These are phyloP conservation scores for Eufriesea mexicana DNA, from an alignment of 1,140 invertebrate genomes.

Conservation along the genomic window DNA sequence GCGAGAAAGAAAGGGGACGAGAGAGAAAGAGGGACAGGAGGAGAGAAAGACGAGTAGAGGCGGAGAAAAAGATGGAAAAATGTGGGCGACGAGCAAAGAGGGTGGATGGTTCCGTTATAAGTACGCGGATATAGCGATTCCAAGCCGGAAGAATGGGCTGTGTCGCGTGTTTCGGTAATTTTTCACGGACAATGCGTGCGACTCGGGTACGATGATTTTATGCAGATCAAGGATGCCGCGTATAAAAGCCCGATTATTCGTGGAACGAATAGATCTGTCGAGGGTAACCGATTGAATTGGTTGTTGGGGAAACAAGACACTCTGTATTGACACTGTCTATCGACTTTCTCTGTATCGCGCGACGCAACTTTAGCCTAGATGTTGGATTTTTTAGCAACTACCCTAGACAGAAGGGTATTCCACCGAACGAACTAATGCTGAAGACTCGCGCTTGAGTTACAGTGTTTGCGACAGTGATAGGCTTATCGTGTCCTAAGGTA, in stretches of 20 bases:
- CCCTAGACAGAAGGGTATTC: too few relatives aligned
- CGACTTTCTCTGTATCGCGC: too few relatives aligned
- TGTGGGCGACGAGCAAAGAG: neutral
- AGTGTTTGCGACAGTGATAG: too few relatives aligned
- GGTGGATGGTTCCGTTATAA: conserved; percentile 70
- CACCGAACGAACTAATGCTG: too few relatives aligned
- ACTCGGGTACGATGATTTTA: conserved; percentile 36
- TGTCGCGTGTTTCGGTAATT: conserved; percentile 66
- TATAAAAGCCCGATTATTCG: conserved; percentile 18
- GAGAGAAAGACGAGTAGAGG: neutral
- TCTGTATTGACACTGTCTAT: too few relatives aligned
- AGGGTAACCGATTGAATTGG: neutral
- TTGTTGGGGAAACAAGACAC: neutral
- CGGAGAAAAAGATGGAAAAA: conserved; percentile 41
- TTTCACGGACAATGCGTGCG: conserved; percentile 57
- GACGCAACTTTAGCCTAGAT: too few relatives aligned
- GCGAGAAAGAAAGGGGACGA: conserved; percentile 5
- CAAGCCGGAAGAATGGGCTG: conserved; percentile 47
- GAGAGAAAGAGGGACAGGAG: neutral
- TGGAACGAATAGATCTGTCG: neutral
- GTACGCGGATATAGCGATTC: conserved; percentile 65
- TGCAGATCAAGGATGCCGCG: conserved; percentile 35
- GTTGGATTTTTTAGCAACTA: too few relatives aligned
- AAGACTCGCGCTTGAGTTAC: too few relatives aligned
- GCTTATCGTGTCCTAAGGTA: too few relatives aligned